Conservation (phyloP, 1,140 invertebrate genomes). For the Drosophila pallidifrons region DNA sequence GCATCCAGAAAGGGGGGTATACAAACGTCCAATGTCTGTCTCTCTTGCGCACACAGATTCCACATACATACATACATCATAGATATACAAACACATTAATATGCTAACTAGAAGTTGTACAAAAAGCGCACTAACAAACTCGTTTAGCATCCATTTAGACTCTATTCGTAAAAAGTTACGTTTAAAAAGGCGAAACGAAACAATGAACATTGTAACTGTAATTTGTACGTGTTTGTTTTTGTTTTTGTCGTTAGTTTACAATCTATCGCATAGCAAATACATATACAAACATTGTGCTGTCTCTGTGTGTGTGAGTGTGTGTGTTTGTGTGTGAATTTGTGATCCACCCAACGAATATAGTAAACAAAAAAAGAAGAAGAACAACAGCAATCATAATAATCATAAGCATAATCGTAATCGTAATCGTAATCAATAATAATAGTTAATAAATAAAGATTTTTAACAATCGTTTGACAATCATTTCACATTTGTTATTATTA, state of each 20-base stretch:
- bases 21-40: background rate
- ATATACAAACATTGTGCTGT: slow-evolving; percentile 13
- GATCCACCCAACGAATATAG: slow-evolving; percentile 7
- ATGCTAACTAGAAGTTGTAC: slow-evolving; percentile 60
- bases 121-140: slow-evolving; percentile 49
- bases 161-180: slow-evolving; percentile 4
- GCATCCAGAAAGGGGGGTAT: background rate
- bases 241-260: slow-evolving; percentile 30
- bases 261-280: slow-evolving; percentile 24
- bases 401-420: slow-evolving; percentile 15
- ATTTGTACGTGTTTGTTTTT: slow-evolving; percentile 13
- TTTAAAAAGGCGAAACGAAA: slow-evolving; percentile 19
- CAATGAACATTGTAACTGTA: slow-evolving; percentile 13
- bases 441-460: slow-evolving; percentile 51
- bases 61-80: slow-evolving; percentile 3
- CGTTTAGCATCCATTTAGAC: background rate
- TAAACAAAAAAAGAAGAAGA: slow-evolving; percentile 4
- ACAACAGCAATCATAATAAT: slow-evolving; percentile 9
- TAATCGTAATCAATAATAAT: slow-evolving; percentile 20
- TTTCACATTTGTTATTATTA: slow-evolving; percentile 59
- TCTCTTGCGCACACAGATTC: background rate
- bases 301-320: slow-evolving; percentile 10
- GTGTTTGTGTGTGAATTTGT: slow-evolving; percentile 5
- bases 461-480: slow-evolving; percentile 48
- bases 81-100: background rate